Percentiles rank a stretch among this genome's conserved stretches.
Conservation (phyloP, 1,140 invertebrate genomes). For the Euura lappo region DNA sequence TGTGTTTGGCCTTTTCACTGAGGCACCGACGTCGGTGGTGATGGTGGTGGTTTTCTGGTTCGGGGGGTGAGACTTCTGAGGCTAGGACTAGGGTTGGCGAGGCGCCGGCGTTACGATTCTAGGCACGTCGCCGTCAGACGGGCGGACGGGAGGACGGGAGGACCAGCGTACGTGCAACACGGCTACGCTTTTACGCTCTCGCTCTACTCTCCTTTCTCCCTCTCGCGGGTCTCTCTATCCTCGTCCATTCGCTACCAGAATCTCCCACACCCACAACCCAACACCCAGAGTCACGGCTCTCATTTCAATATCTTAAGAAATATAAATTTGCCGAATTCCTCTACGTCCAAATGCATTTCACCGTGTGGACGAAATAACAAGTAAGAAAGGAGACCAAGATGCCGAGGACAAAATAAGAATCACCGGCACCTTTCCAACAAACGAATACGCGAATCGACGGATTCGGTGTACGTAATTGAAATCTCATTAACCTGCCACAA, state of each 20-base stretch:
- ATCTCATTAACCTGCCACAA: too few relatives aligned
- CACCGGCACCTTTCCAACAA: too few relatives aligned
- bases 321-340: constrained; percentile 25
- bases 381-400: neutral
- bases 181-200: constrained; percentile 59
- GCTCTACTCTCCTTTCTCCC: constrained; percentile 34
- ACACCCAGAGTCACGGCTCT: constrained; percentile 3
- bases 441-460: too few relatives aligned
- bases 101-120: constrained; percentile 42
- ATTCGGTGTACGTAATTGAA: too few relatives aligned
- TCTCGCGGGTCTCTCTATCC: constrained; percentile 19
- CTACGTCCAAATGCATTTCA: neutral
- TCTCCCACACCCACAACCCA: neutral
- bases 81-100: constrained; percentile 36
- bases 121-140: constrained; percentile 59
- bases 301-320: constrained; percentile 22
- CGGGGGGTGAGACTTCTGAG: constrained; percentile 39
- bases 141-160: neutral
- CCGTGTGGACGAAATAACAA: neutral
- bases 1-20: constrained; percentile 59
- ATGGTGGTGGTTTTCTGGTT: constrained; percentile 30
- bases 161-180: constrained; percentile 59
- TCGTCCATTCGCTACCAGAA: neutral
- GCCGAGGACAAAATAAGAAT: neutral
- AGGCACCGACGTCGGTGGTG: constrained; percentile 33